Evolutionary conservation across 2,113 vertebrate genomes (phyloP).

Genomic region (Anhinga anhinga): DNA sequence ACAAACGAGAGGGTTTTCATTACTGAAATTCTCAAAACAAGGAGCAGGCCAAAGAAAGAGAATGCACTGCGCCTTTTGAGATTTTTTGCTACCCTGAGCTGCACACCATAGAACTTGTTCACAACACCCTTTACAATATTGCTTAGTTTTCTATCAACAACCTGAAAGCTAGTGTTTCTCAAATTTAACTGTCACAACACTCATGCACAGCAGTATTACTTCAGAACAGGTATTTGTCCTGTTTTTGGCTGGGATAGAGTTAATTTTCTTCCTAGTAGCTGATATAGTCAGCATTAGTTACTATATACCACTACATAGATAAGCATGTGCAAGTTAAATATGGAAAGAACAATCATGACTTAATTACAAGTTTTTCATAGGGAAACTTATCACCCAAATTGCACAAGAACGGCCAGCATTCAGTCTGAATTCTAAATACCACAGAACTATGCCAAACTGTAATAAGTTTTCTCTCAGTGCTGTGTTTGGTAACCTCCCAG

Average conservation of each 20-base stretch:
- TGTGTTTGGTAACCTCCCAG: not conserved
- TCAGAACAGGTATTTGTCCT: not conserved
- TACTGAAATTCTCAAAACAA: not conserved
- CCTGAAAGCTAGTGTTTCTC: not conserved
- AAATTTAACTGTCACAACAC: not conserved
- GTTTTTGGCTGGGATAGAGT: no score
- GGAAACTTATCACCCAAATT: constrained; percentile 58
- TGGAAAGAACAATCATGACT: constrained; percentile 46
- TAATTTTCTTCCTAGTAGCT: no score
- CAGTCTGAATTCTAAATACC: not conserved
- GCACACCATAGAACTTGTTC: accelerated
- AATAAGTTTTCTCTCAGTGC: not conserved
- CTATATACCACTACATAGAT: constrained; percentile 29
- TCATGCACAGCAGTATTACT: not conserved
- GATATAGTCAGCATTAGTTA: not conserved
- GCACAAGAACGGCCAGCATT: not conserved
- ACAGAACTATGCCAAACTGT: not conserved
- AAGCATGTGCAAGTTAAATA: constrained; percentile 52
- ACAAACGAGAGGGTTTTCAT: not conserved
- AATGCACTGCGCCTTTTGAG: not conserved
- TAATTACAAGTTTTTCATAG: constrained; percentile 45
- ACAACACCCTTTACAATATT: not conserved
- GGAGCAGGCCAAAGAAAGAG: not conserved
- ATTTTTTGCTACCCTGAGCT: not conserved
- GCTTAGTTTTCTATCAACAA: not conserved